Evolutionary conservation across 2,888 invertebrate species (phyloP).

Genomic region (Standfussiana lucernea): DNA sequence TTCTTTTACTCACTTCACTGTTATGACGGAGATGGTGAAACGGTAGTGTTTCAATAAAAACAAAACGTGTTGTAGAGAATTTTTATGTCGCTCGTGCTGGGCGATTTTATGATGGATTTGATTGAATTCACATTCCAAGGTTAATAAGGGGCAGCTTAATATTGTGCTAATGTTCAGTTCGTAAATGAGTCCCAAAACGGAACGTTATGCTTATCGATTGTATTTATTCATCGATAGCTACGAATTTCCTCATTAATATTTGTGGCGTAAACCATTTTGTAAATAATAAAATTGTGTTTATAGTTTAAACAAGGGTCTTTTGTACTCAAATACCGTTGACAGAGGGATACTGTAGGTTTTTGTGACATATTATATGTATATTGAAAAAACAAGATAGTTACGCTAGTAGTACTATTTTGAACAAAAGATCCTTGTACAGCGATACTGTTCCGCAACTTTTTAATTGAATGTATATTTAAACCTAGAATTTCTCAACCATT

Average conservation of each 20-base stretch:
- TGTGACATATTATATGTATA: too few species aligned
- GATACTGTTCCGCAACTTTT: neutral
- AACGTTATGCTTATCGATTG: neutral
- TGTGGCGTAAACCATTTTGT: neutral
- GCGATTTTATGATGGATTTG: conserved; percentile 20
- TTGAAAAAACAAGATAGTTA: neutral
- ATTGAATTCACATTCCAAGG: conserved; percentile 39
- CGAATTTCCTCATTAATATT: neutral
- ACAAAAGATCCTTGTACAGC: neutral
- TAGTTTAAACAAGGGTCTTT: neutral
- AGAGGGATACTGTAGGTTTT: neutral
- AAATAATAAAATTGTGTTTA: neutral
- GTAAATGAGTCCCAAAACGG: neutral
- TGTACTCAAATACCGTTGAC: neutral
- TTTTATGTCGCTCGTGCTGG: conserved; percentile 13
- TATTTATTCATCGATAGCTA: neutral
- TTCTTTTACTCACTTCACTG: conserved; percentile 46
- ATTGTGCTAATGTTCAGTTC: conserved; percentile 17
- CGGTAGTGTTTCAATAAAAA: conserved; percentile 36
- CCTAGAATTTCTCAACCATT: neutral
- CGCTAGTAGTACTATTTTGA: neutral
- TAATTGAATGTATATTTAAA: conserved; percentile 12
- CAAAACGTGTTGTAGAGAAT: conserved; percentile 14
- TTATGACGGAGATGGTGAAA: conserved; percentile 37
- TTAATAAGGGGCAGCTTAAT: conserved; percentile 18